phyloP scores from a whole-genome alignment of 1,140 invertebrate genomes.

The Protaetia brevitarsis region DNA sequence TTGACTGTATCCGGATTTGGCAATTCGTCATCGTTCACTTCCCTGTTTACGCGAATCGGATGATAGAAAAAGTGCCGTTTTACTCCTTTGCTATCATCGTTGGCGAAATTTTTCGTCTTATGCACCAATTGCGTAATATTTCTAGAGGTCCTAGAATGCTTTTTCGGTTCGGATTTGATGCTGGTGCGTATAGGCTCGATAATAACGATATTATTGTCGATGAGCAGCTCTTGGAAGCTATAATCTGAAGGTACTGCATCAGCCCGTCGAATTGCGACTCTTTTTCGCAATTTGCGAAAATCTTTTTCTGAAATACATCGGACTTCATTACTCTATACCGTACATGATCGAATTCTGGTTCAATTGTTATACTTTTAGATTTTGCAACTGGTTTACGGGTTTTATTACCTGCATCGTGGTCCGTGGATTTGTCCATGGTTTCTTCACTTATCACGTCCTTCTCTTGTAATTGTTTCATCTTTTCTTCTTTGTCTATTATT shows the following conservation, averaged over 20 bases:
- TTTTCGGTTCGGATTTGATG: slow-evolving; percentile 53
- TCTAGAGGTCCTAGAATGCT: slow-evolving; percentile 34
- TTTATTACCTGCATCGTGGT: slow-evolving; percentile 25
- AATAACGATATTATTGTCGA: slow-evolving; percentile 79
- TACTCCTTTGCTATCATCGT: slow-evolving; percentile 49
- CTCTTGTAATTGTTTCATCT: too few species aligned
- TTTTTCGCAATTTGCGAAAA: slow-evolving; percentile 64
- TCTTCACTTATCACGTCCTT: slow-evolving; percentile 11
- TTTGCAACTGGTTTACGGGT: slow-evolving; percentile 34
- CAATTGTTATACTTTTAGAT: slow-evolving; percentile 48
- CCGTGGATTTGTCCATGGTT: slow-evolving; percentile 9
- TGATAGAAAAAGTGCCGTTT: slow-evolving; percentile 78
- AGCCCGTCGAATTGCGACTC: slow-evolving; percentile 75
- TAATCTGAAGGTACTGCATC: slow-evolving; percentile 76
- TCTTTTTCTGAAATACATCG: slow-evolving; percentile 70
- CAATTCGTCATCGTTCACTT: slow-evolving; percentile 78
- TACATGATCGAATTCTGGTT: slow-evolving; percentile 72
- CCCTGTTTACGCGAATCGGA: slow-evolving; percentile 73
- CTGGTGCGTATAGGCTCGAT: slow-evolving; percentile 78
- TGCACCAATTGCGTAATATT: slow-evolving; percentile 39
- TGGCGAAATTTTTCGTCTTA: slow-evolving; percentile 30
- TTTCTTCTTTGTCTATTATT: slow-evolving; percentile 43
- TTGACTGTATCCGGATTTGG: slow-evolving; percentile 82
- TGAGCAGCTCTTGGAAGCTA: slow-evolving; percentile 71
- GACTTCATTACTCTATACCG: slow-evolving; percentile 76